Percentiles rank a stretch among this genome's conserved stretches.
phyloP scores from a whole-genome alignment of 1,140 invertebrate genomes.

The Aphelenchoides besseyi region DNA sequence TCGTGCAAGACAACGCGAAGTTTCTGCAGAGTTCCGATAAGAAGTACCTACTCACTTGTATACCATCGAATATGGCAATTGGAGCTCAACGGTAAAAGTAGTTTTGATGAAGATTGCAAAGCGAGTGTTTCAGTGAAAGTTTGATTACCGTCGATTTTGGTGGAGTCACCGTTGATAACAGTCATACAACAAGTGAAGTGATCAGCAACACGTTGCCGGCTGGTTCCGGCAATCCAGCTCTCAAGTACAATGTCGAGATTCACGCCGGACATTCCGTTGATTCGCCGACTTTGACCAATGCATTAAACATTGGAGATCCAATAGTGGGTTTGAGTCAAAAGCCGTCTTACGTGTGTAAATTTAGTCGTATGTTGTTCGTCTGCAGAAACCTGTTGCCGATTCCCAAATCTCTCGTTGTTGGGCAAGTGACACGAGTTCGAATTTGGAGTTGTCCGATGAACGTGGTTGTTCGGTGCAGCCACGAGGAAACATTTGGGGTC shows the following conservation, averaged over 20 bases:
- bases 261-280: slow-evolving; percentile 40
- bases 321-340: slow-evolving; percentile 46
- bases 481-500: slow-evolving; percentile 52
- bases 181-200: slow-evolving; percentile 40
- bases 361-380: slow-evolving; percentile 56
- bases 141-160: slow-evolving; percentile 60
- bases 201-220: slow-evolving; percentile 38
- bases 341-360: slow-evolving; percentile 21
- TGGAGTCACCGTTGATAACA: slow-evolving; percentile 56
- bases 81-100: slow-evolving; percentile 29
- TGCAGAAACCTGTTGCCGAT: slow-evolving; percentile 50
- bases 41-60: slow-evolving; percentile 60
- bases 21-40: slow-evolving; percentile 52
- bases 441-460: slow-evolving; percentile 55
- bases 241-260: slow-evolving; percentile 59
- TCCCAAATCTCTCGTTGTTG: slow-evolving; percentile 60
- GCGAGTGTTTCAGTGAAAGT: slow-evolving; percentile 46
- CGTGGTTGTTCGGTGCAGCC: slow-evolving; percentile 19
- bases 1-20: slow-evolving; percentile 51
- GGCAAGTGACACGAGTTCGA: slow-evolving; percentile 55
- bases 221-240: slow-evolving; percentile 24
- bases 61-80: slow-evolving; percentile 40
- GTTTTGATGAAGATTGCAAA: background rate
- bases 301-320: slow-evolving; percentile 58
- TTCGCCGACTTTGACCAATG: slow-evolving; percentile 38